These are phyloP conservation scores for Cosmopolites sordidus DNA, from an alignment of 2,888 invertebrate genomes.

Conservation along the genomic window DNA sequence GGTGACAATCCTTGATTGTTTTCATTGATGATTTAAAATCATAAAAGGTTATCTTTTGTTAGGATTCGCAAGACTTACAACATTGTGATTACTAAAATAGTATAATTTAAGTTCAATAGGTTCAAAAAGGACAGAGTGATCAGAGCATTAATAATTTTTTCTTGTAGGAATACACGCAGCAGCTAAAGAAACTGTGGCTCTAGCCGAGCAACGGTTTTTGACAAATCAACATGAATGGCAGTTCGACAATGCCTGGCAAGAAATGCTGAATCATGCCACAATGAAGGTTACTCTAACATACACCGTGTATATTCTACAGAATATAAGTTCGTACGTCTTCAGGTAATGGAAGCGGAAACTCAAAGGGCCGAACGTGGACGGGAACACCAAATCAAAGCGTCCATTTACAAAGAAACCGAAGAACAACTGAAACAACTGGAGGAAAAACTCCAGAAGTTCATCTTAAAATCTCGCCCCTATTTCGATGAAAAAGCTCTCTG, in stretches of 20 bases:
- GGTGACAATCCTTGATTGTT: no score
- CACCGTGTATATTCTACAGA: background rate
- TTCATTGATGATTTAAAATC: no score
- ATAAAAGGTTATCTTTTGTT: no score
- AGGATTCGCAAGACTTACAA: no score
- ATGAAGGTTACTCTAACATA: constrained; percentile 84
- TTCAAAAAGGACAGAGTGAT: no score
- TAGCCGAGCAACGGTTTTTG: constrained; percentile 80
- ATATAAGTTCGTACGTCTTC: no score
- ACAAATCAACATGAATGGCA: constrained; percentile 77
- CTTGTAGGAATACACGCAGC: constrained; percentile 78
- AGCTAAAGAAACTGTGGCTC: constrained; percentile 87
- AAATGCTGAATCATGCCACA: constrained; percentile 93
- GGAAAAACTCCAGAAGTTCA: constrained; percentile 75
- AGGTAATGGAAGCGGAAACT: constrained; percentile 91
- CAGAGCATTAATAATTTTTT: no score
- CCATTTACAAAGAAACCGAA: constrained; percentile 76
- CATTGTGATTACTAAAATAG: no score
- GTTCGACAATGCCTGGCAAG: constrained; percentile 96
- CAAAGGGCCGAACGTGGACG: constrained; percentile 84
- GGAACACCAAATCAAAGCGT: constrained; percentile 79
- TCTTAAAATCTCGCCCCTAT: constrained; percentile 82
- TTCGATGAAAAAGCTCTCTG: constrained; percentile 87
- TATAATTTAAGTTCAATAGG: no score
- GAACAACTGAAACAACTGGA: constrained; percentile 76